These are phyloP conservation scores for Lepeophtheirus salmonis DNA, from an alignment of 1,140 invertebrate genomes.

Conservation along the genomic window DNA sequence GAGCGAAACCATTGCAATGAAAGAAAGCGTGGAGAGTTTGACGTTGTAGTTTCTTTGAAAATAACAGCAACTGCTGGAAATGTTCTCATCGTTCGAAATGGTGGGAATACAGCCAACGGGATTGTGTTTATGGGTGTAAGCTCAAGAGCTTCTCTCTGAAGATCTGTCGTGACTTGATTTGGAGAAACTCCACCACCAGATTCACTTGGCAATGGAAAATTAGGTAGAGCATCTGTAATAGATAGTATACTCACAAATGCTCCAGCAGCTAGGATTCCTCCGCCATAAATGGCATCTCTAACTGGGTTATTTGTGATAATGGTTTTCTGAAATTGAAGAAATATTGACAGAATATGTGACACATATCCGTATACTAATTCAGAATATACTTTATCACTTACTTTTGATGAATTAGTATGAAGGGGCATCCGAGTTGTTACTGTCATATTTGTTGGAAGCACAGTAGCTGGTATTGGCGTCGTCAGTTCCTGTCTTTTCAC, in stretches of 20 bases:
- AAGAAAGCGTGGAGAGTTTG: not conserved
- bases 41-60: not conserved
- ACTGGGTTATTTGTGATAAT: not conserved
- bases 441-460: too few relatives aligned
- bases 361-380: too few relatives aligned
- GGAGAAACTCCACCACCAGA: not conserved
- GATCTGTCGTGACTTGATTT: not conserved
- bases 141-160: not conserved
- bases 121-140: not conserved
- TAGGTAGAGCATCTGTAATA: not conserved
- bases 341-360: too few relatives aligned
- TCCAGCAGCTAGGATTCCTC: not conserved
- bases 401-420: not conserved
- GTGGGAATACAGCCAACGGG: not conserved
- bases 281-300: not conserved
- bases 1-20: not conserved
- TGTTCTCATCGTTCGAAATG: not conserved
- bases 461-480: too few relatives aligned
- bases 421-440: not conserved
- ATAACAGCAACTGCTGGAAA: conserved; percentile 1
- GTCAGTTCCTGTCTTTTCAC: too few relatives aligned
- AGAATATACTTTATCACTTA: not conserved
- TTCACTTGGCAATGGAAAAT: not conserved
- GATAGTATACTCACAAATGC: not conserved
- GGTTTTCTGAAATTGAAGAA: too few relatives aligned